Conservation (phyloP, 2,888 invertebrate genomes). For the Holacanthella duospinosa region DNA sequence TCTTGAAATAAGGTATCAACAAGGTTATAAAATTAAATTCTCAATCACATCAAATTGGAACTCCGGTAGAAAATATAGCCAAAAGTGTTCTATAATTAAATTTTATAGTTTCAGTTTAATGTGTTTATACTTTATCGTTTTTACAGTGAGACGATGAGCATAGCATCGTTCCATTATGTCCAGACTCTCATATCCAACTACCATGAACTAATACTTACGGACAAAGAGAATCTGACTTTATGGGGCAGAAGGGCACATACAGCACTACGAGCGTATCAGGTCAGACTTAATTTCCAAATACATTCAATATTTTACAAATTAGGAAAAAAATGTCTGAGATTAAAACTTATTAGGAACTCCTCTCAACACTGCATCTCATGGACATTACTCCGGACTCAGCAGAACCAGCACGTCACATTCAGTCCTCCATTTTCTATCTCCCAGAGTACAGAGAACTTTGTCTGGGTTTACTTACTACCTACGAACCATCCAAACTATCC, state of each 20-base stretch:
- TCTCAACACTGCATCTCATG: slow-evolving; percentile 71
- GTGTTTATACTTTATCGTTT: slow-evolving; percentile 6
- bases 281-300: too few relatives aligned
- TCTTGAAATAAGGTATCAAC: too few relatives aligned
- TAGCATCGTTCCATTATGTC: slow-evolving; percentile 84
- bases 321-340: too few relatives aligned
- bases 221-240: slow-evolving; percentile 68
- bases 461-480: slow-evolving; percentile 65
- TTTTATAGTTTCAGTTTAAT: neutral
- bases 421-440: slow-evolving; percentile 85
- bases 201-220: slow-evolving; percentile 68
- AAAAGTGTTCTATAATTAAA: too few relatives aligned
- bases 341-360: slow-evolving; percentile 70
- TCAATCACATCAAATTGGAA: neutral
- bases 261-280: slow-evolving; percentile 60
- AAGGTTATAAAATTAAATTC: neutral
- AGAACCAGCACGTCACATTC: slow-evolving; percentile 72
- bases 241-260: slow-evolving; percentile 83
- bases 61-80: too few relatives aligned
- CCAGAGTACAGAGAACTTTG: slow-evolving; percentile 87
- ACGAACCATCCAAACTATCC: slow-evolving; percentile 75
- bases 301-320: too few relatives aligned
- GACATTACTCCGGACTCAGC: slow-evolving; percentile 59
- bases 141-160: slow-evolving; percentile 80
- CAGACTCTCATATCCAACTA: slow-evolving; percentile 82